Evolutionary conservation across 2,113 vertebrate genomes (phyloP).

Genomic region (Mola mola): DNA sequence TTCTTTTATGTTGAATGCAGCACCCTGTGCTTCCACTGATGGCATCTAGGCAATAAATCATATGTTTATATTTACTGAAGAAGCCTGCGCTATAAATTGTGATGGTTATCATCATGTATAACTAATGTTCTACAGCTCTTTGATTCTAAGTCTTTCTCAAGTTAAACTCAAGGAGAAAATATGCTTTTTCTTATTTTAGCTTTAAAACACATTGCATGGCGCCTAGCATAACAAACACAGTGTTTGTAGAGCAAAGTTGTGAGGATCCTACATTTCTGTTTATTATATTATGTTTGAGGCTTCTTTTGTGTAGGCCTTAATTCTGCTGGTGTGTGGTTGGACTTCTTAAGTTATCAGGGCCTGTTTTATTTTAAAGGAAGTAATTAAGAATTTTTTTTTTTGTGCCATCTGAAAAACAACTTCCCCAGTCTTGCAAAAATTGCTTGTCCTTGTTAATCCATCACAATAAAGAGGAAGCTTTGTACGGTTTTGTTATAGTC

Average conservation of each 20-base stretch:
- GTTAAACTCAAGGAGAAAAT: slow-evolving; percentile 2
- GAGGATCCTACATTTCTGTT: too few relatives aligned
- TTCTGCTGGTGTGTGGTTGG: slow-evolving; percentile 14
- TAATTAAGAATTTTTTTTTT: slow-evolving; percentile 42
- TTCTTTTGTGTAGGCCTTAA: slow-evolving; percentile 8
- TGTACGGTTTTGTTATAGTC: slow-evolving; percentile 49
- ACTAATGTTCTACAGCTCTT: background rate
- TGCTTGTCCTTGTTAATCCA: slow-evolving; percentile 47
- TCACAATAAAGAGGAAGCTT: slow-evolving; percentile 44
- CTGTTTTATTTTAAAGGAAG: slow-evolving; percentile 41
- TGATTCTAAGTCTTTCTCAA: slow-evolving; percentile 2
- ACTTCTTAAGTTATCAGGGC: slow-evolving; percentile 36
- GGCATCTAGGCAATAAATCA: slow-evolving; percentile 33
- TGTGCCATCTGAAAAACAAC: slow-evolving; percentile 51
- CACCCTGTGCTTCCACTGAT: slow-evolving; percentile 1
- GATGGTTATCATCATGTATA: slow-evolving; percentile 38
- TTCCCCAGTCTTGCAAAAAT: slow-evolving; percentile 47
- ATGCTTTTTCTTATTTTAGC: background rate
- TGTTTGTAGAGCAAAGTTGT: too few relatives aligned
- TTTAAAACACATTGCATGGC: too few relatives aligned
- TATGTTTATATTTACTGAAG: slow-evolving; percentile 34
- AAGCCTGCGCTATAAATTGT: slow-evolving; percentile 22
- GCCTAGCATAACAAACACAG: too few relatives aligned
- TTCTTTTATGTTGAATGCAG: slow-evolving; percentile 22
- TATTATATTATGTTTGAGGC: slow-evolving; percentile 20